Evolutionary conservation across 2,797 vertebrate species (phyloP).

Genomic region (Oophaga sylvatica): DNA sequence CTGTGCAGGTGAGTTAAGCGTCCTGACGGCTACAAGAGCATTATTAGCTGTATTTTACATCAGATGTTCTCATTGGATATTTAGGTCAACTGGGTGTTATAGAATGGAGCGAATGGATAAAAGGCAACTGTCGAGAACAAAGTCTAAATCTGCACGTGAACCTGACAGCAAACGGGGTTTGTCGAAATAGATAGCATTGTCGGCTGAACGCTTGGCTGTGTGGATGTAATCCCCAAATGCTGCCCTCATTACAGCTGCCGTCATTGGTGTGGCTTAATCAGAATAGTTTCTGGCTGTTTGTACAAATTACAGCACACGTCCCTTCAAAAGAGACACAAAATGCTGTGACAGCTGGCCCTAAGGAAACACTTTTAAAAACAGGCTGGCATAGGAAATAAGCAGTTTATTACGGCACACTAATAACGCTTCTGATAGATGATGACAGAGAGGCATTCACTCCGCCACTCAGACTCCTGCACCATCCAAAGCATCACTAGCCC

Average conservation of each 20-base stretch:
- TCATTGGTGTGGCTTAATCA: constrained; percentile 50
- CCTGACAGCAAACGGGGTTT: constrained; percentile 59
- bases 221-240: constrained; percentile 54
- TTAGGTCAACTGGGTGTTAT: constrained; percentile 59
- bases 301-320: constrained; percentile 45
- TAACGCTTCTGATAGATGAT: constrained; percentile 52
- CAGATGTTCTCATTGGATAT: constrained; percentile 58
- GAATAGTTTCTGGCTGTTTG: constrained; percentile 49
- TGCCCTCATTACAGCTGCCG: constrained; percentile 55
- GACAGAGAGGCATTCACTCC: constrained; percentile 11
- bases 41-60: constrained; percentile 57
- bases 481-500: constrained; percentile 37
- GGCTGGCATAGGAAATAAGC: constrained; percentile 33
- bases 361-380: constrained; percentile 43
- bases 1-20: constrained; percentile 44
- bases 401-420: constrained; percentile 60
- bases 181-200: constrained; percentile 60
- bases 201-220: constrained; percentile 43
- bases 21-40: constrained; percentile 16
- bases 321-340: constrained; percentile 48
- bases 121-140: constrained; percentile 57
- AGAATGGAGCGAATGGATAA: constrained; percentile 47
- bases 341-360: constrained; percentile 39
- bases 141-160: constrained; percentile 54
- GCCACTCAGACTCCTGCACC: constrained; percentile 17